Percentiles rank a stretch among this genome's conserved stretches.
phyloP scores from a whole-genome alignment of 2,797 vertebrate genomes.

The Cephalopachus bancanus region DNA sequence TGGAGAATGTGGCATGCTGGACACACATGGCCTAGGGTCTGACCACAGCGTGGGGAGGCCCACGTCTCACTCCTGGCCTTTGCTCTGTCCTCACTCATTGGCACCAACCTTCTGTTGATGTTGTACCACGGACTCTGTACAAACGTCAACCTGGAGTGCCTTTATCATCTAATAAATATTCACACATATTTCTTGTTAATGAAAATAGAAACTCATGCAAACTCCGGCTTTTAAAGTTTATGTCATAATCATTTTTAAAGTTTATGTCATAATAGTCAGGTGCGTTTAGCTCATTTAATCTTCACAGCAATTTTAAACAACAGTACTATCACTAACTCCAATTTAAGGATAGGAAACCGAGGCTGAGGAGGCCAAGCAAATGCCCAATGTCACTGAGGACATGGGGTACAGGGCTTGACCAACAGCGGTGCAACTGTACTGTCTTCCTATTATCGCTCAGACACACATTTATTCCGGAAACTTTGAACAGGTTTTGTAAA shows the following conservation, averaged over 20 bases:
- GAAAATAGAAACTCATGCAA: constrained; percentile 49
- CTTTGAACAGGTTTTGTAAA: constrained; percentile 46
- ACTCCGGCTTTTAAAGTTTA: constrained; percentile 23
- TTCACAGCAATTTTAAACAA: background rate
- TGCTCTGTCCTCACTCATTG: background rate
- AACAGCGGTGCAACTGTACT: background rate
- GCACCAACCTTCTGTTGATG: background rate
- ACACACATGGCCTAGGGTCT: background rate
- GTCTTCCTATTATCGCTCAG: background rate
- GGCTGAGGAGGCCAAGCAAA: background rate
- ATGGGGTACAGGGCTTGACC: background rate
- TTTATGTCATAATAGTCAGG: background rate
- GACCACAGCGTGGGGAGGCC: background rate
- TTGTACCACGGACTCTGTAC: background rate
- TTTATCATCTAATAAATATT: constrained; percentile 21
- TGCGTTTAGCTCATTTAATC: background rate
- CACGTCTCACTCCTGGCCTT: background rate
- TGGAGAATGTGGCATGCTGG: background rate
- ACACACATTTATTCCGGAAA: background rate
- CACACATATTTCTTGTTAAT: background rate
- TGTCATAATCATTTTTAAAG: background rate
- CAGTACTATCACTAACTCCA: background rate
- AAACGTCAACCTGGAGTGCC: background rate
- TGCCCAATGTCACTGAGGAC: background rate
- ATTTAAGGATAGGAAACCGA: background rate